Base-by-base conservation (phyloP, 1,140 invertebrate genomes). In the Uloborus diversus region DNA sequence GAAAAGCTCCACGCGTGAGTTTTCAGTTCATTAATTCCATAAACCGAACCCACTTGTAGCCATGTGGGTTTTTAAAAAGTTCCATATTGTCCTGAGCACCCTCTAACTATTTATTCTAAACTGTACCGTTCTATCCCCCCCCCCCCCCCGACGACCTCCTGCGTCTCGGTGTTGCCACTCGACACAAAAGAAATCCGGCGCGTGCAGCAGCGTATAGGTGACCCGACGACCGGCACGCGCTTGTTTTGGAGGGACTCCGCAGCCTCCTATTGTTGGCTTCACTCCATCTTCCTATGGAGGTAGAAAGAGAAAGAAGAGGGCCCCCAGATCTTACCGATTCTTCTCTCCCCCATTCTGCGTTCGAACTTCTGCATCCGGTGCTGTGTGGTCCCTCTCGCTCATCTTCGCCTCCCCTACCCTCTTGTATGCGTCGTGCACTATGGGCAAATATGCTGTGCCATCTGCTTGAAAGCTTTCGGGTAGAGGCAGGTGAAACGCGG, bases 161-260 rank as follows among this genome's bases (percentile, higher is more conserved):
- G 61, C 7, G 5, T n/a, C n/a, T n/a, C n/a, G n/a, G n/a, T n/a
- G n/a, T n/a, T n/a, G n/a, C n/a, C n/a, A n/a, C n/a, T n/a, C n/a
- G n/a, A 13, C 33, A 64, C 61, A 42, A 64, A 37, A 42, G 32
- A 64, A 27, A 64, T 64, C 61, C 61, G 32, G 61, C 61, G 61
- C 61, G 61, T 64, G 61, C n/a, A n/a, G n/a, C n/a, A n/a, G n/a
- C n/a, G n/a, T n/a, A n/a, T n/a, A n/a, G n/a, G n/a, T n/a, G n/a
- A 64, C 61, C 61, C 32, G 32, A 37, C 61, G 61, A 35, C 25
- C 61, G 61, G 61, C 61, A 64, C 61, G 61, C 61, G 61, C 61
- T 42, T 37, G 32, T 42, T 42, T 64, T 64, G 20, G 28, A 64
- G n/a, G n/a, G n/a, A n/a, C n/a, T n/a, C n/a, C n/a, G 32, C 20